A percentile compares a stretch with the other conserved stretches of the same genome.
These are phyloP conservation scores for Leptopilina myrica DNA, from an alignment of 2,888 invertebrate genomes.

Conservation along the genomic window DNA sequence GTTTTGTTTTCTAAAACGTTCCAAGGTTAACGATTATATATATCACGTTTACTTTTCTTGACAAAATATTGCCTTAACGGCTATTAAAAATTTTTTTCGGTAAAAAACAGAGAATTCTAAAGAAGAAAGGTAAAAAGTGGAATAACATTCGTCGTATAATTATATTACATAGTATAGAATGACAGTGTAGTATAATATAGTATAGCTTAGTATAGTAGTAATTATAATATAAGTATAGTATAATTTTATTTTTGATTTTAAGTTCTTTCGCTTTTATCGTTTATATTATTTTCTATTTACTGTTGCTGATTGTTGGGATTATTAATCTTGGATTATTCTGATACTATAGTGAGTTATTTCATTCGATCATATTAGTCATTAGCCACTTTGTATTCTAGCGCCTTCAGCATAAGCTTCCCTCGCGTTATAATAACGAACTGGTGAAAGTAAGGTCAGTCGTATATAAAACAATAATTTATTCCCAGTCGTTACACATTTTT, in stretches of 20 bases:
- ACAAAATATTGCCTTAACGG: neutral
- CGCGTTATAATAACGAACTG: conserved; percentile 32
- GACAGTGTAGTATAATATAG: too few relatives aligned
- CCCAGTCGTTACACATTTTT: conserved; percentile 11
- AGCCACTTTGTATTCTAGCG: conserved; percentile 67
- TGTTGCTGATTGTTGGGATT: too few relatives aligned
- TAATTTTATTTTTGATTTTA: too few relatives aligned
- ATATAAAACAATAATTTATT: conserved; percentile 26
- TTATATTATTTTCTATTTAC: too few relatives aligned
- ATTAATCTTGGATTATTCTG: neutral
- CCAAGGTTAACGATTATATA: conserved; percentile 8
- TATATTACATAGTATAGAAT: too few relatives aligned
- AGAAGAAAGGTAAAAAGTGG: neutral
- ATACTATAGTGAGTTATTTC: neutral
- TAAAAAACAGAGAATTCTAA: neutral
- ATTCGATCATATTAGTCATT: conserved; percentile 72
- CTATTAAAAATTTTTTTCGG: neutral
- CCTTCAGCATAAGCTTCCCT: neutral
- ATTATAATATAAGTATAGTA: too few relatives aligned
- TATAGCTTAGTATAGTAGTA: too few relatives aligned
- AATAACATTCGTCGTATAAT: too few relatives aligned
- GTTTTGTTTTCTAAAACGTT: neutral
- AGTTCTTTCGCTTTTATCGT: too few relatives aligned
- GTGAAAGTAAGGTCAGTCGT: conserved; percentile 37
- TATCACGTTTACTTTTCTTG: neutral